Conservation (phyloP, 2,888 invertebrate genomes). For the Flexamia atlantica region DNA sequence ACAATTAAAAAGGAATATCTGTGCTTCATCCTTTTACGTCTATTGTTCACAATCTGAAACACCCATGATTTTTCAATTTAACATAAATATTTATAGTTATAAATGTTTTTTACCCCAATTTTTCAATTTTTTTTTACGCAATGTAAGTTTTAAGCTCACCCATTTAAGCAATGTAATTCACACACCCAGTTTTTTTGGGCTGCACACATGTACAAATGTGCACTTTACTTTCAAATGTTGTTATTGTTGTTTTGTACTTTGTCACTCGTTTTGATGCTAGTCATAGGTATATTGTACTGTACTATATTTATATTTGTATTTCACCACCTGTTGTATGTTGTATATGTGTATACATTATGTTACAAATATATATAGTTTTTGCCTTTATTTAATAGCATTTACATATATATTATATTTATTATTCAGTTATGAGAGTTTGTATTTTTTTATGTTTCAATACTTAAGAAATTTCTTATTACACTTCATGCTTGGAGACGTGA, state of each 20-base stretch:
- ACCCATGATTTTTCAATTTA: no score
- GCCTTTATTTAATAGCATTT: slow-evolving; percentile 43
- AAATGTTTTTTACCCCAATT: no score
- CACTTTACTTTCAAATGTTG: slow-evolving; percentile 23
- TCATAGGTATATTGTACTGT: slow-evolving; percentile 40
- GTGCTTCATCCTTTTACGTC: no score
- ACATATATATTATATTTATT: slow-evolving; percentile 42
- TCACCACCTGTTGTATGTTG: slow-evolving; percentile 29
- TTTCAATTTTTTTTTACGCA: no score
- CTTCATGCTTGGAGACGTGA: slow-evolving; percentile 8
- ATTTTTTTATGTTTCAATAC: background rate
- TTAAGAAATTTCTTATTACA: background rate
- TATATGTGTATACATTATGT: slow-evolving; percentile 29
- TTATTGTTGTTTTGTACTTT: slow-evolving; percentile 49
- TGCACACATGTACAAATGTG: background rate
- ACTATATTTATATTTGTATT: slow-evolving; percentile 50
- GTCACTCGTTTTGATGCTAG: slow-evolving; percentile 52
- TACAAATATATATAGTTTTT: slow-evolving; percentile 38
- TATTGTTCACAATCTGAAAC: no score
- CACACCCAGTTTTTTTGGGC: background rate
- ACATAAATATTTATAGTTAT: no score
- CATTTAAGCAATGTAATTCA: background rate
- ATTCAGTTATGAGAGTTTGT: slow-evolving; percentile 4
- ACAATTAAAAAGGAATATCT: no score
- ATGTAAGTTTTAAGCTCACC: background rate